Percentiles rank a stretch among this genome's conserved stretches.
These are phyloP conservation scores for Spermophilus dauricus DNA, from an alignment of 2,113 vertebrate genomes.

Conservation along the genomic window DNA sequence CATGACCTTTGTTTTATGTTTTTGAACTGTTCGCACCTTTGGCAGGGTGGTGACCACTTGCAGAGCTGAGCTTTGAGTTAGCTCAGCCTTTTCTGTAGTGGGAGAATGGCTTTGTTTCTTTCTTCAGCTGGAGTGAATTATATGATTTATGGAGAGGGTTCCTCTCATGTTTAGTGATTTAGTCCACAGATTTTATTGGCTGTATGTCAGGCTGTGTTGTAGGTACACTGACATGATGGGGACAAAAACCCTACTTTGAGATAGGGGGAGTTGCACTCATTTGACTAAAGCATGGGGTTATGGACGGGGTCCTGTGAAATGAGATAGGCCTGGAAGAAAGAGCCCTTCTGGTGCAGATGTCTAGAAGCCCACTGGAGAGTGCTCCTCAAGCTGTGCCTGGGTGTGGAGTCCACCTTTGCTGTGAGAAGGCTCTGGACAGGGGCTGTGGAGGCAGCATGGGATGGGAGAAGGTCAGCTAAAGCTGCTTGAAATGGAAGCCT, in stretches of 20 bases:
- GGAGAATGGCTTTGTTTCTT: background rate
- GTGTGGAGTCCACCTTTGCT: background rate
- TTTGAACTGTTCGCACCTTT: background rate
- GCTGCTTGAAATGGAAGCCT: background rate
- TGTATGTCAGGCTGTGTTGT: background rate
- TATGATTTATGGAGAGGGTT: background rate
- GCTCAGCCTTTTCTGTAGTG: background rate
- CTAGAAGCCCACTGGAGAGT: too few species aligned
- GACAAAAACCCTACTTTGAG: background rate
- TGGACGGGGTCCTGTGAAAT: background rate
- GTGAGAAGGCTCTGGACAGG: background rate
- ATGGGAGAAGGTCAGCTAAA: background rate
- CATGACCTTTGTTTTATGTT: background rate
- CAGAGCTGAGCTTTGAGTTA: background rate
- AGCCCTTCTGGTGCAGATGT: too few species aligned
- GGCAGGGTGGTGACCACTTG: background rate
- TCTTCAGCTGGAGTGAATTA: background rate
- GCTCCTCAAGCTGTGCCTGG: background rate
- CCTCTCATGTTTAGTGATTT: background rate
- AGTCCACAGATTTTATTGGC: background rate
- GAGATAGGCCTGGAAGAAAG: background rate
- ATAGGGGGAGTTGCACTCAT: background rate
- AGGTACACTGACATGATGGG: background rate
- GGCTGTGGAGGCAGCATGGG: background rate
- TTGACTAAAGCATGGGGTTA: background rate